A percentile compares a stretch with the other conserved stretches of the same genome.
Conservation (phyloP, 2,797 vertebrate genomes). For the Alcedo quadribrachys region DNA sequence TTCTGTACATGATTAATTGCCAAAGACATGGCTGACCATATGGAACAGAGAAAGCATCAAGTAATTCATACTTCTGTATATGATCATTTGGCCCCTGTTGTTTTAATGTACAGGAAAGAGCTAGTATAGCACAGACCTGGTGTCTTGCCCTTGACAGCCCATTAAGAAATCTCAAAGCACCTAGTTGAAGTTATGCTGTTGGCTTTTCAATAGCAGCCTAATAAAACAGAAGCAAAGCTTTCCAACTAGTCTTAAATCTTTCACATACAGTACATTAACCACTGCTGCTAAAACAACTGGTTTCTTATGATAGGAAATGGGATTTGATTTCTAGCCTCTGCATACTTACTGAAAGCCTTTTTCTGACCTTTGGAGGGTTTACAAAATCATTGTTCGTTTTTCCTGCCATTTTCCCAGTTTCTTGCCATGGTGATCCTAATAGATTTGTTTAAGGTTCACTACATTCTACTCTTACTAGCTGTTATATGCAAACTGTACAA, state of each 20-base stretch:
- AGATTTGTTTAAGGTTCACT: conserved; percentile 68
- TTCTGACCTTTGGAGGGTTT: conserved; percentile 77
- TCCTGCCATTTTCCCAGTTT: conserved; percentile 58
- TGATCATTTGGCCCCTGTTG: conserved; percentile 81
- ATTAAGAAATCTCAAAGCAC: conserved; percentile 87
- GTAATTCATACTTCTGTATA: conserved; percentile 86
- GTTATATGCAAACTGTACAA: conserved; percentile 14
- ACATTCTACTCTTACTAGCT: conserved; percentile 43
- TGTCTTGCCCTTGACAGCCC: conserved; percentile 86
- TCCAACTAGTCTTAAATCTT: conserved; percentile 86
- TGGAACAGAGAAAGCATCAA: conserved; percentile 84
- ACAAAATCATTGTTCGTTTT: conserved; percentile 76
- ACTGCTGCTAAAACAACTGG: conserved; percentile 81
- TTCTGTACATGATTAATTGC: conserved; percentile 85
- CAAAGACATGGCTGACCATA: conserved; percentile 85
- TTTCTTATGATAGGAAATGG: conserved; percentile 88
- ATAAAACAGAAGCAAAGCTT: conserved; percentile 86
- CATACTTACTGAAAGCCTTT: conserved; percentile 77
- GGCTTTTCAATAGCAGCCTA: conserved; percentile 85
- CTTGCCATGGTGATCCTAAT: conserved; percentile 63
- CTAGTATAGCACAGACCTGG: conserved; percentile 80
- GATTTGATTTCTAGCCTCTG: conserved; percentile 82
- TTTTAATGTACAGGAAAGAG: conserved; percentile 85
- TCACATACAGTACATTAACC: conserved; percentile 84
- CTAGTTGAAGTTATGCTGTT: conserved; percentile 81